These are phyloP conservation scores for Platycnemis pennipes DNA, from an alignment of 2,888 invertebrate genomes.

Conservation along the genomic window DNA sequence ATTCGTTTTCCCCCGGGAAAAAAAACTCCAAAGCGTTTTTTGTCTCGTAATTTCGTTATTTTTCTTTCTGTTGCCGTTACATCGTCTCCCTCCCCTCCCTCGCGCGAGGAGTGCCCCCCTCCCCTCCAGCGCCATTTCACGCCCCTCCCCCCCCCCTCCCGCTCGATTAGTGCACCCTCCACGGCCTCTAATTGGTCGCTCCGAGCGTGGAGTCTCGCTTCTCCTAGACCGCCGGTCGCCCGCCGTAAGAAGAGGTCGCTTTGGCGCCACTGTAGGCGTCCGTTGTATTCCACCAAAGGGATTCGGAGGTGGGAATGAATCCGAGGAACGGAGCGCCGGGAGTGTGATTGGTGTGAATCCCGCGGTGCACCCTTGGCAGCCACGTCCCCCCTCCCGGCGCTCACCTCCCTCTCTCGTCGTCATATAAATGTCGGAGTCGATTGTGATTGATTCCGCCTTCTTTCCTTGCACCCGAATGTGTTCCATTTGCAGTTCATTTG, in stretches of 20 bases:
- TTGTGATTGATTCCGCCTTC: constrained; percentile 57
- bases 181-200: too few species aligned
- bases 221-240: too few species aligned
- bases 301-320: too few species aligned
- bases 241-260: too few species aligned
- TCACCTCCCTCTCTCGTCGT: not conserved
- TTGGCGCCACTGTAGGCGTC: too few species aligned
- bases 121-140: too few species aligned
- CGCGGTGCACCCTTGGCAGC: not conserved
- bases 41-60: constrained; percentile 68
- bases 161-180: not conserved
- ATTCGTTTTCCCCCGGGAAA: constrained; percentile 65
- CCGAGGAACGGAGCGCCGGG: too few species aligned
- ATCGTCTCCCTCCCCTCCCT: constrained; percentile 21
- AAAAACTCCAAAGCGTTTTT: constrained; percentile 67
- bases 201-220: too few species aligned
- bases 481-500: too few species aligned
- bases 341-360: too few species aligned
- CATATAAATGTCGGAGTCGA: constrained; percentile 59
- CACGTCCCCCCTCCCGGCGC: not conserved
- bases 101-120: not conserved
- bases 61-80: constrained; percentile 67
- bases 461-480: not conserved
- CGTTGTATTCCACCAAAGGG: too few species aligned
- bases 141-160: not conserved